Evolutionary conservation across 2,888 invertebrate species (phyloP).

Genomic region (Abrostola tripartita): DNA sequence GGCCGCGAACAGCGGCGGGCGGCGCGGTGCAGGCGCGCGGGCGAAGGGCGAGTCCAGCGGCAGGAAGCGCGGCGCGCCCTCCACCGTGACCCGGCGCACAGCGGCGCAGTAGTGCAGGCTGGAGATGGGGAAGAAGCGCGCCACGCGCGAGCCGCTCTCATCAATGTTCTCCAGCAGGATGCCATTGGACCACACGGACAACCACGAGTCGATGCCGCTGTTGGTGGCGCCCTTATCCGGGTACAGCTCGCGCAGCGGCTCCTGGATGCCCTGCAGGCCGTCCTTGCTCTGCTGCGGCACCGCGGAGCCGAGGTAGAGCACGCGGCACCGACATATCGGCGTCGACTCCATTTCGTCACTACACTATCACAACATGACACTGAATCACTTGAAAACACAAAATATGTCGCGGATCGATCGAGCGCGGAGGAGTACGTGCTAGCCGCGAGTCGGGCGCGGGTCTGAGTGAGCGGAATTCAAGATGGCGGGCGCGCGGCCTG

Average conservation of each 20-base stretch:
- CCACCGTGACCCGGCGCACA: constrained; percentile 94
- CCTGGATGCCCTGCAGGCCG: constrained; percentile 98
- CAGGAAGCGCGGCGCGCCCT: constrained; percentile 95
- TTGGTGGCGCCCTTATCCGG: constrained; percentile 97
- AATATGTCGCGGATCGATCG: constrained; percentile 60
- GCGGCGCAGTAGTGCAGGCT: constrained; percentile 98
- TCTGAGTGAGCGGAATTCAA: constrained; percentile 87
- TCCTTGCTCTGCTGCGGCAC: constrained; percentile 99
- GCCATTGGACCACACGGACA: constrained; percentile 99
- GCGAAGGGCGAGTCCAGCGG: constrained; percentile 99
- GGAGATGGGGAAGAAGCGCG: constrained; percentile 98
- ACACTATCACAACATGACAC: constrained; percentile 86
- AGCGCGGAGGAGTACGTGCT: constrained; percentile 73
- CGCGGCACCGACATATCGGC: constrained; percentile 98
- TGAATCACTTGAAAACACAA: constrained; percentile 75
- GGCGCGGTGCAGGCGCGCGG: constrained; percentile 96
- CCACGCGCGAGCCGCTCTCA: constrained; percentile 97
- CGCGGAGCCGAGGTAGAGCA: constrained; percentile 98
- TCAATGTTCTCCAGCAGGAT: constrained; percentile 98
- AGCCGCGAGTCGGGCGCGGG: constrained; percentile 84
- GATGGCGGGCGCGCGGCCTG: constrained; percentile 70
- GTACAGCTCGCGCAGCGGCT: constrained; percentile 98
- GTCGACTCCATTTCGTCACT: constrained; percentile 92
- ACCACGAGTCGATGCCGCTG: constrained; percentile 98
- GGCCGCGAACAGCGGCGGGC: constrained; percentile 99